Conservation (phyloP, 2,797 vertebrate genomes). For the Bradypus variegatus region DNA sequence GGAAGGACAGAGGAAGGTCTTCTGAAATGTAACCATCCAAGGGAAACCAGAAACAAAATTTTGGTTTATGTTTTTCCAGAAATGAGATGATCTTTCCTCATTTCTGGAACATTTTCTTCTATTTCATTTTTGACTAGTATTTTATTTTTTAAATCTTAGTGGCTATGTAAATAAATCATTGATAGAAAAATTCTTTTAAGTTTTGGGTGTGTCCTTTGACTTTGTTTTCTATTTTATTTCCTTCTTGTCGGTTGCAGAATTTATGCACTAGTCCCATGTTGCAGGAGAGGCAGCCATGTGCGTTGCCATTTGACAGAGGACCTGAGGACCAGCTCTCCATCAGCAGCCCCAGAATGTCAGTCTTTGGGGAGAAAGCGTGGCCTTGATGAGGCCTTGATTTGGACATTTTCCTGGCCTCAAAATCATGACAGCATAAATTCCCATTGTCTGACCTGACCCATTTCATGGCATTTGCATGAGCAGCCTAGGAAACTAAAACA, state of each 20-base stretch:
- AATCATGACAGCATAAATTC: too few relatives aligned
- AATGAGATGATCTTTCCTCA: background rate
- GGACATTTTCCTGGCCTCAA: too few relatives aligned
- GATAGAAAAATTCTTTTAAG: background rate
- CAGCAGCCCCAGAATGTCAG: too few relatives aligned
- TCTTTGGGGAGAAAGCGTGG: too few relatives aligned
- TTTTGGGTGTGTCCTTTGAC: background rate
- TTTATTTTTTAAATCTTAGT: background rate
- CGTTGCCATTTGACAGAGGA: too few relatives aligned
- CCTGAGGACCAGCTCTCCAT: too few relatives aligned
- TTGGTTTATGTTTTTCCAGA: background rate
- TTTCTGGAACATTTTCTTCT: background rate
- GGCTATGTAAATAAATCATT: background rate
- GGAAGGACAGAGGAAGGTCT: fast-evolving
- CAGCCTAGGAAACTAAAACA: too few relatives aligned
- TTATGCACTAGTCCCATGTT: background rate
- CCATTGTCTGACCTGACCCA: too few relatives aligned
- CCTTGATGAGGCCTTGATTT: too few relatives aligned
- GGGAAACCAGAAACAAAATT: background rate
- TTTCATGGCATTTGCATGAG: too few relatives aligned
- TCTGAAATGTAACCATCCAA: background rate
- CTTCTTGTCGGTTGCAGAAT: background rate
- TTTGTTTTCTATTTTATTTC: background rate
- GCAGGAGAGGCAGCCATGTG: too few relatives aligned
- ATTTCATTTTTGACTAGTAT: background rate